These are phyloP conservation scores for Pygmarrhopalites habei DNA, from an alignment of 1,140 invertebrate species.

Conservation along the genomic window DNA sequence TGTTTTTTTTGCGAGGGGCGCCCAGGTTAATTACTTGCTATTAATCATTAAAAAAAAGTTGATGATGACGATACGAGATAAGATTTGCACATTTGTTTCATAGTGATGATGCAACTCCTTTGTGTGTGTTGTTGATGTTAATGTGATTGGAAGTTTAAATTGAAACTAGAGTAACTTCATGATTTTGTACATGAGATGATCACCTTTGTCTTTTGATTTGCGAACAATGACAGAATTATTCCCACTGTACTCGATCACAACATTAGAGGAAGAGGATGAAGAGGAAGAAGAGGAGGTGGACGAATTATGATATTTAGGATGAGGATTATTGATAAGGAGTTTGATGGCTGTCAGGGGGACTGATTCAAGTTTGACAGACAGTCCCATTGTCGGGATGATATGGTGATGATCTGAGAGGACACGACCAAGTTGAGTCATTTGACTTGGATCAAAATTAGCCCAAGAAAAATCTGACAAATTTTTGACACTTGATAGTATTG, in stretches of 20 bases:
- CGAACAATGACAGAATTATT: slow-evolving; percentile 25
- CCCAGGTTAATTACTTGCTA: too few species aligned
- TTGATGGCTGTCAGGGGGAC: slow-evolving; percentile 27
- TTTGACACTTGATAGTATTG: slow-evolving; percentile 27
- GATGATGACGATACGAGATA: too few species aligned
- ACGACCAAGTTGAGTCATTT: slow-evolving; percentile 26
- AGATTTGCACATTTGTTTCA: too few species aligned
- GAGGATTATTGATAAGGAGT: slow-evolving; percentile 18
- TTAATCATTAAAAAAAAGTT: too few species aligned
- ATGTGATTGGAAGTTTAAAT: neutral
- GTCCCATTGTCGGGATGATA: slow-evolving; percentile 9
- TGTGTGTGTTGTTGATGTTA: neutral
- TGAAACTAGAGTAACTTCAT: slow-evolving; percentile 22
- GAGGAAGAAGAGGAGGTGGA: too few species aligned
- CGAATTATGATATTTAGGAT: too few species aligned
- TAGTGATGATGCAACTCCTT: too few species aligned
- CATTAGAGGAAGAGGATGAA: slow-evolving; percentile 16
- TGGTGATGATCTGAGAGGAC: slow-evolving; percentile 20
- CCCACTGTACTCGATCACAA: slow-evolving; percentile 31
- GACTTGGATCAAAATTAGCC: slow-evolving; percentile 30
- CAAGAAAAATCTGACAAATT: slow-evolving; percentile 33
- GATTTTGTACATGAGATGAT: slow-evolving; percentile 30
- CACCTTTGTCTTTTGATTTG: slow-evolving; percentile 22
- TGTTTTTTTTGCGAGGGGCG: too few species aligned
- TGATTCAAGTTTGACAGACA: slow-evolving; percentile 28